Percentiles rank a stretch among this genome's conserved stretches.
Conservation (phyloP, 2,888 invertebrate genomes). For the Leucania comma region DNA sequence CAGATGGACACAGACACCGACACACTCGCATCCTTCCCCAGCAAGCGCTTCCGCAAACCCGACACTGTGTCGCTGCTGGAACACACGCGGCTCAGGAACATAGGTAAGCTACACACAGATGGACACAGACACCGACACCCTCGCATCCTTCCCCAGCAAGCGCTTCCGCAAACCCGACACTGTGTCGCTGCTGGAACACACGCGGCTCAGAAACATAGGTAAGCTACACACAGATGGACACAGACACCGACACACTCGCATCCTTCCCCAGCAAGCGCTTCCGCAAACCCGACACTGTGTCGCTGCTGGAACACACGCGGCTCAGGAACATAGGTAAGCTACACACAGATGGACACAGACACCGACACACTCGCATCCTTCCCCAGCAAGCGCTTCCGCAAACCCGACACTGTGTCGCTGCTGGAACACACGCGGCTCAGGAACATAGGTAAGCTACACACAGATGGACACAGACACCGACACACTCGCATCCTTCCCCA, state of each 20-base stretch:
- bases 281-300: constrained; percentile 97
- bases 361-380: constrained; percentile 94
- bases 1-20: constrained; percentile 92
- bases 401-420: constrained; percentile 97
- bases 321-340: constrained; percentile 98
- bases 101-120: constrained; percentile 94
- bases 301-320: constrained; percentile 98
- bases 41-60: constrained; percentile 97
- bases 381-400: constrained; percentile 97
- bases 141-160: constrained; percentile 96
- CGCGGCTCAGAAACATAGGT: constrained; percentile 98
- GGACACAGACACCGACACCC: constrained; percentile 93
- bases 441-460: constrained; percentile 98
- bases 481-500: constrained; percentile 94
- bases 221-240: constrained; percentile 86
- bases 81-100: constrained; percentile 98
- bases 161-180: constrained; percentile 97
- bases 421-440: constrained; percentile 98
- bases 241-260: constrained; percentile 93
- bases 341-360: constrained; percentile 90
- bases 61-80: constrained; percentile 98
- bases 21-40: constrained; percentile 94
- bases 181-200: constrained; percentile 97
- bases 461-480: constrained; percentile 92
- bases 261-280: constrained; percentile 97